Percentiles rank a stretch among this genome's conserved stretches.
Evolutionary conservation across 2,797 vertebrate genomes (phyloP).

Genomic region (Phoebastria nigripes): DNA sequence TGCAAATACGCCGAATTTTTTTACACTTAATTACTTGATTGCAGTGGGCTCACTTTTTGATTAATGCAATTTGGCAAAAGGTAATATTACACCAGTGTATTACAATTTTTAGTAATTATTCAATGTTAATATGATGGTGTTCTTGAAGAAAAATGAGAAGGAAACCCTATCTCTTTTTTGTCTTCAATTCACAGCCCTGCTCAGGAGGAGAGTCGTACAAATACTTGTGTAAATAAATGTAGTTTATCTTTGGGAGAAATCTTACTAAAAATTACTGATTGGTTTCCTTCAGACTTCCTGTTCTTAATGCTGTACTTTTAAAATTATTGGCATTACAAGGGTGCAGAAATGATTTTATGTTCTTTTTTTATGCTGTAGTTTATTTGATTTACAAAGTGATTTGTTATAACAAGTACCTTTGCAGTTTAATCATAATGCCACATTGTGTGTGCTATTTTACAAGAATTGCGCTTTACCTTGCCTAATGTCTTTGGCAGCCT

Average conservation of each 20-base stretch:
- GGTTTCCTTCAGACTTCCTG: constrained; percentile 44
- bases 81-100: constrained; percentile 77
- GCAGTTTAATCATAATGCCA: constrained; percentile 68
- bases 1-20: constrained; percentile 53
- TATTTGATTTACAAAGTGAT: constrained; percentile 72
- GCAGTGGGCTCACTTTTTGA: constrained; percentile 75
- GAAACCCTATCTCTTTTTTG: constrained; percentile 54
- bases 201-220: constrained; percentile 51
- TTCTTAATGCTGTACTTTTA: constrained; percentile 63
- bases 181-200: constrained; percentile 63
- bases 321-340: constrained; percentile 69
- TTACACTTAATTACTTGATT: constrained; percentile 76
- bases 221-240: constrained; percentile 70
- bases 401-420: constrained; percentile 73
- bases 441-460: constrained; percentile 55
- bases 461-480: constrained; percentile 8
- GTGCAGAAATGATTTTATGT: constrained; percentile 63
- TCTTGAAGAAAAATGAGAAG: constrained; percentile 75
- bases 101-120: constrained; percentile 77
- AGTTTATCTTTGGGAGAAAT: constrained; percentile 46
- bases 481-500: constrained; percentile 60
- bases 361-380: constrained; percentile 66
- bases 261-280: constrained; percentile 47
- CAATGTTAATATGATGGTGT: constrained; percentile 74
- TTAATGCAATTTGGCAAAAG: constrained; percentile 80